These are phyloP conservation scores for Zeuzera pyrina DNA, from an alignment of 2,888 invertebrate species.

Conservation along the genomic window DNA sequence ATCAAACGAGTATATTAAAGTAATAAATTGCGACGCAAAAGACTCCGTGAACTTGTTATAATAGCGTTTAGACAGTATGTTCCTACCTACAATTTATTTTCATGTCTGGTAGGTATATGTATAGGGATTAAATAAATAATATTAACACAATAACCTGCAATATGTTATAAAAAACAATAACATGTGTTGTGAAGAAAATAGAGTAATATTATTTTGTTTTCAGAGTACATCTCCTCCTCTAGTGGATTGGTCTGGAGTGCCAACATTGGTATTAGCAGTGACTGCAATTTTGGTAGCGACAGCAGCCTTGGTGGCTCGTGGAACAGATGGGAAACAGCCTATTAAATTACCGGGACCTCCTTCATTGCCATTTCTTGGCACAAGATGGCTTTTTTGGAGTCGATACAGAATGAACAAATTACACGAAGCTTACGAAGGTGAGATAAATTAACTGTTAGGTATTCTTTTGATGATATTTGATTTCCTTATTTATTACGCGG, in stretches of 20 bases:
- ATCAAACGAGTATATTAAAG: conserved; percentile 11
- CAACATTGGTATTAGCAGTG: conserved; percentile 45
- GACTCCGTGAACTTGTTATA: conserved; percentile 9
- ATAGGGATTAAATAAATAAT: no score
- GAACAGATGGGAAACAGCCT: conserved; percentile 31
- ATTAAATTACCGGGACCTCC: conserved; percentile 81
- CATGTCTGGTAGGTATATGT: no score
- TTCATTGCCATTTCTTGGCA: conserved; percentile 82
- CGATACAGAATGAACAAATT: conserved; percentile 81
- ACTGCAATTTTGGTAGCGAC: conserved; percentile 38
- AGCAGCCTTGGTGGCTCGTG: conserved; percentile 36
- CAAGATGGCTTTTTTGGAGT: conserved; percentile 84
- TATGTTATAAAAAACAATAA: no score
- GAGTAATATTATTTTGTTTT: conserved; percentile 14
- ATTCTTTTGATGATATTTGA: no score
- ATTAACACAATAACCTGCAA: no score
- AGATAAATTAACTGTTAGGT: no score
- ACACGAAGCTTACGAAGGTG: conserved; percentile 86
- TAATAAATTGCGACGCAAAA: conserved; percentile 12
- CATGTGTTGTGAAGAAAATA: no score
- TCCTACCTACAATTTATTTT: no score
- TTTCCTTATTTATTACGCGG: no score
- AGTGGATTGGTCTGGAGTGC: conserved; percentile 59
- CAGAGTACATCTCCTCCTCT: conserved; percentile 50
- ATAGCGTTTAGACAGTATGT: no score